Base-by-base conservation (phyloP, 2,797 vertebrate genomes). In the Nasua narica region DNA sequence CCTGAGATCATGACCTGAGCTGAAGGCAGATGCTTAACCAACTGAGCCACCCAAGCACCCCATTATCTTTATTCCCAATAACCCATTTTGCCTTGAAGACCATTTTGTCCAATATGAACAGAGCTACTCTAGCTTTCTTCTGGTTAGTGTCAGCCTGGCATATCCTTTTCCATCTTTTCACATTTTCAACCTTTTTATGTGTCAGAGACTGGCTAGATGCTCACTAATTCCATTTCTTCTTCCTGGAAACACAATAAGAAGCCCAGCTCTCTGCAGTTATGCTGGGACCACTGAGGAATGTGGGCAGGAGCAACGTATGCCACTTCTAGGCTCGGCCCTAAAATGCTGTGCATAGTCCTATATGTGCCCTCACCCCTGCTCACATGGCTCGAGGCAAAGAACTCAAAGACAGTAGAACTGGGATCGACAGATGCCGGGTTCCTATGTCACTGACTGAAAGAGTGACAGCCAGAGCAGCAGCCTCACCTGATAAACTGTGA, bases 71-170 rank as follows among this genome's bases (percentile, higher is more conserved):
- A 91, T 85, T 91, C 10, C 77, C 69, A 79, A 81, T 85, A 79
- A 79, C 72, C 43, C 29, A 81, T 74, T 96, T 93, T 90, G 37
- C 35, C 65, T 94, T 93, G 70, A 85, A 87, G 60, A 91, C 32
- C 82, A 14, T 89, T 88, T 88, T 81, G 43, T 76, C 43, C 50
- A 89, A 7, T 88, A 52, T 67, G 65, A 93, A 69, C 32, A 94
- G 13, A 95, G 11, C 46, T 65, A 50, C 35, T 78, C 58, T 35
- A 78, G 58, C 29, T 89, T 94, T 97, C 65, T 82, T 82, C 67
- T 35, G 25, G 18, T 78, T 90, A 78, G 35, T 37, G 40, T 87
- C 74, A 78, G 14, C 74, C 27, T 92, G 29, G 37, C 19, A 58
- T 78, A 87, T 78, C 67, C 32, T 82, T 92, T 89, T 78, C 58